Conservation (phyloP, 2,113 vertebrate genomes). For the Chitala chitala region DNA sequence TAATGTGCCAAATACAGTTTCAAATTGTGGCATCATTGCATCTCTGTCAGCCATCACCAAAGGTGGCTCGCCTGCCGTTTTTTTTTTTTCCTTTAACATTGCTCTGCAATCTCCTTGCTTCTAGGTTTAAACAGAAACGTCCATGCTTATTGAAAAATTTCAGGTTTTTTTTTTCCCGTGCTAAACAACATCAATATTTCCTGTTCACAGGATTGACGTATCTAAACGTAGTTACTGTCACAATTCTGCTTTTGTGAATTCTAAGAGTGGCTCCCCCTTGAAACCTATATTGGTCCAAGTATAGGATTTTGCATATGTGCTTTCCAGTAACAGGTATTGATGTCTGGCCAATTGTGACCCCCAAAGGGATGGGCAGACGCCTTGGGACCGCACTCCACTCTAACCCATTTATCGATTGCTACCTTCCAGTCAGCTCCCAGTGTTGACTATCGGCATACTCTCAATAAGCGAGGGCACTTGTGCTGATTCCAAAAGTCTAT, state of each 20-base stretch:
- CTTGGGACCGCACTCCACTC: not conserved
- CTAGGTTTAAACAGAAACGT: too few species aligned
- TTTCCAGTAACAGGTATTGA: not conserved
- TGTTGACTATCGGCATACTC: slow-evolving; percentile 16
- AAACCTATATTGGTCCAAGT: not conserved
- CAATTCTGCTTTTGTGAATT: too few species aligned
- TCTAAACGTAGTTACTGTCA: not conserved
- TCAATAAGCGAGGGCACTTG: not conserved
- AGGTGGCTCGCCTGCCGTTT: not conserved
- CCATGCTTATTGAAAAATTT: too few species aligned
- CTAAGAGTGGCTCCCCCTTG: not conserved
- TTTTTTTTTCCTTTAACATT: not conserved
- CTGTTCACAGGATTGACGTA: not conserved
- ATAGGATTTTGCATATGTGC: not conserved
- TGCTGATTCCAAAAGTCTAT: not conserved
- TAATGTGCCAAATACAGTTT: not conserved
- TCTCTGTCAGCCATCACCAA: not conserved
- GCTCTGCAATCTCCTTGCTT: too few species aligned
- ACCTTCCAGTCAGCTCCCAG: not conserved
- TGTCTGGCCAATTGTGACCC: slow-evolving; percentile 3
- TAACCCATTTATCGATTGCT: not conserved
- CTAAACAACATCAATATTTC: too few species aligned
- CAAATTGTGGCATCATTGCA: not conserved
- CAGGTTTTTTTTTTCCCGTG: too few species aligned
- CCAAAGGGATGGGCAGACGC: not conserved